Evolutionary conservation across 2,797 vertebrate genomes (phyloP).

Genomic region (Molossus molossus): DNA sequence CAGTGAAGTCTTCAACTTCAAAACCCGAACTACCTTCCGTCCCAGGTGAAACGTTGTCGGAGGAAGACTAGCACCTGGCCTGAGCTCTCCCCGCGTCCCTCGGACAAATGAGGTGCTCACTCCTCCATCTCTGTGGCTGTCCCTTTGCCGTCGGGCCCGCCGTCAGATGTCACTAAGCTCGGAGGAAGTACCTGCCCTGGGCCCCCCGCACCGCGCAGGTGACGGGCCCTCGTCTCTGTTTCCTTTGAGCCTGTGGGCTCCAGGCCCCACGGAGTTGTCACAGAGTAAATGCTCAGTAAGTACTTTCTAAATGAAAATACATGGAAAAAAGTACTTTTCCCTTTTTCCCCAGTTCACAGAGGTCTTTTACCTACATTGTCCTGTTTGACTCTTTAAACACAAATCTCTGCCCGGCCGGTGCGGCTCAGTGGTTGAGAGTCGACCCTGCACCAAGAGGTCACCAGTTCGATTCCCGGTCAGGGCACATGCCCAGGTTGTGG

Average conservation of each 20-base stretch:
- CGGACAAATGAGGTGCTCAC: neutral
- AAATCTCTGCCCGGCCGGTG: too few relatives aligned
- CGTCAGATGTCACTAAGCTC: neutral
- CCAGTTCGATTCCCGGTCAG: too few relatives aligned
- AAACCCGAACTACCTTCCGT: neutral
- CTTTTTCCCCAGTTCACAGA: neutral
- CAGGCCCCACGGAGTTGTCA: neutral
- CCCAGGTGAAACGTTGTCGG: neutral
- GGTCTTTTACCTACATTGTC: neutral
- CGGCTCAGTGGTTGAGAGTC: too few relatives aligned
- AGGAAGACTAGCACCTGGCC: neutral
- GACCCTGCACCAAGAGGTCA: too few relatives aligned
- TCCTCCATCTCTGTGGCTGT: neutral
- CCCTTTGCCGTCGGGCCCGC: neutral
- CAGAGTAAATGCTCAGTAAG: neutral
- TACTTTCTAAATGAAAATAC: neutral
- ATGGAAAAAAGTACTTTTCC: neutral
- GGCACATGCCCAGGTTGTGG: too few relatives aligned
- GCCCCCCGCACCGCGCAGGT: rapidly evolving
- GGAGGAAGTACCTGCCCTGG: rapidly evolving
- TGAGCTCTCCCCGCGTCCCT: neutral
- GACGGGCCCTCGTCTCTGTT: neutral
- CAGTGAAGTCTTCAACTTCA: neutral
- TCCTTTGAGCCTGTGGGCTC: neutral
- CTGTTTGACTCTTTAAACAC: neutral